Base-by-base conservation (phyloP, 1,140 invertebrate species). In the Ostrea denselamellosa region DNA sequence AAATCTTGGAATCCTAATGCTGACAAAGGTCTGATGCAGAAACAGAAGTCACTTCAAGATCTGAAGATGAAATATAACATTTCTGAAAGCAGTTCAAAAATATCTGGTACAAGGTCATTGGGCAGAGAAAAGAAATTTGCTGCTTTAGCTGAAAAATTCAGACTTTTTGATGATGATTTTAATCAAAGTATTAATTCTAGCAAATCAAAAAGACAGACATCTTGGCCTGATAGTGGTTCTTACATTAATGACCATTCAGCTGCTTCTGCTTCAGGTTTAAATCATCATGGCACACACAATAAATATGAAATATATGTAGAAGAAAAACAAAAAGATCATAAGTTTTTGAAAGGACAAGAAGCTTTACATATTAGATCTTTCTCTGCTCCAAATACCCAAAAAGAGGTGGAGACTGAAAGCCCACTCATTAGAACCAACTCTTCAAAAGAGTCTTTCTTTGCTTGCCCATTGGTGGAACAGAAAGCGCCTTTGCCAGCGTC, bases 1-100 rank as follows among this genome's bases (percentile, higher is more conserved):
- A 89, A 96, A 52, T 96, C 96, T 90, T 98, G 97, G 96, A 92
- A 94, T 95, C 92, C 92, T 86, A 95, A 96, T 88, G 96, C 96
- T 34, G 98, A 99, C 91, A 96, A 96, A 71, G 97, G 97, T 0
- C 94, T 99, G 81, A 95, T 97, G 92, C 96, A 96, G 65, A 98
- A 97, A 93, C 97, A 98, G 92, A 97, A 97, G 93, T 98, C 97
- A 0, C 97, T 98, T 0, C 97, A 97, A 93, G 97, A 98, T 95
- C 96, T 99, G 28, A 90, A 88, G 83, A 89, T 90, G 84, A 83
- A 93, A n/a, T 92, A 91, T 88, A 25, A 14, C 51, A 85, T 2
- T 25, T 25, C 65, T 62, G 54, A 58, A 44, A 25, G 44, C 8
- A n/a, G 7, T 12, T 68, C 54, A 34, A 77, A 77, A 77, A 28